Percentiles rank a stretch among this genome's conserved stretches.
These are phyloP conservation scores for Euzetes globulus DNA, from an alignment of 2,888 invertebrate genomes.

Conservation along the genomic window DNA sequence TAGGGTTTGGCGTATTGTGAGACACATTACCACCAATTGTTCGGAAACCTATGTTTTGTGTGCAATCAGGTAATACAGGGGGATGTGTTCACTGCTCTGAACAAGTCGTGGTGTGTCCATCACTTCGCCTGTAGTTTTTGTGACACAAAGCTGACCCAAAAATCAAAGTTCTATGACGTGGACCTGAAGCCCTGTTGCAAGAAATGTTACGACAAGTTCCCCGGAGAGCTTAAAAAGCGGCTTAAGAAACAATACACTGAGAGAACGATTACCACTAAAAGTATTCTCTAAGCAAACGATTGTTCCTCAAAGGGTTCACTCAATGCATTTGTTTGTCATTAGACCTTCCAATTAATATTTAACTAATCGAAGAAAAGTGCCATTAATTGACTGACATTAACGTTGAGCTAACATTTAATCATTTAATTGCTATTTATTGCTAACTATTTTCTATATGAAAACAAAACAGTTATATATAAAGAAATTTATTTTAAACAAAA, in stretches of 20 bases:
- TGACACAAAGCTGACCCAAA: conserved; percentile 88
- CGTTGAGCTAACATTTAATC: too few species aligned
- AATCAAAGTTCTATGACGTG: conserved; percentile 96
- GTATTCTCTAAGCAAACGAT: conserved; percentile 27
- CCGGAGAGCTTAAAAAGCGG: conserved; percentile 81
- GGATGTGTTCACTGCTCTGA: conserved; percentile 45
- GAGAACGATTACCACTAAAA: conserved; percentile 33
- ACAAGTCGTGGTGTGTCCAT: not conserved
- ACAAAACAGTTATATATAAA: too few species aligned
- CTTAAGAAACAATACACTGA: conserved; percentile 49
- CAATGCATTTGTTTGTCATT: not conserved
- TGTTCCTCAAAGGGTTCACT: not conserved
- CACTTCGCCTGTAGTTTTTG: not conserved
- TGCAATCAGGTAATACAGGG: conserved; percentile 89
- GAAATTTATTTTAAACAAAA: too few species aligned
- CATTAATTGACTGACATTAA: too few species aligned
- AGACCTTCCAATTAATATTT: not conserved
- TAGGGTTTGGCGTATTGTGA: conserved; percentile 93
- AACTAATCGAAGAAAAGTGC: too few species aligned
- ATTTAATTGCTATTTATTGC: too few species aligned
- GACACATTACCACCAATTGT: conserved; percentile 96
- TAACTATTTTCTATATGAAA: too few species aligned
- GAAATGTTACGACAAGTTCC: conserved; percentile 95
- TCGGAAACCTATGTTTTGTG: conserved; percentile 96
- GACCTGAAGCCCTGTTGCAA: conserved; percentile 96